Conservation (phyloP, 2,888 invertebrate genomes). For the Crematogaster levior region DNA sequence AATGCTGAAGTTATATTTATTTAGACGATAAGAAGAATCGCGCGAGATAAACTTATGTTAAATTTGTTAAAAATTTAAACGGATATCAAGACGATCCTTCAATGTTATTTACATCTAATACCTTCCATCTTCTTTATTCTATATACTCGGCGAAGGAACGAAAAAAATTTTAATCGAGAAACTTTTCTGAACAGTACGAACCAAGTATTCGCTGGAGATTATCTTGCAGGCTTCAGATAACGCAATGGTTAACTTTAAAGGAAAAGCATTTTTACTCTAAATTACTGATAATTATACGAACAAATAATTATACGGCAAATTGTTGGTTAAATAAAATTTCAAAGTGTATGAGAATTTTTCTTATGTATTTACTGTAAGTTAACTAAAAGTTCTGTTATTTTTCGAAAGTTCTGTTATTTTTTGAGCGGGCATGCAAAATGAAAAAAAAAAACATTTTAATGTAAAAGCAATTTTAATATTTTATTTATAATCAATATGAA, state of each 20-base stretch:
- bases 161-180: constrained; percentile 83
- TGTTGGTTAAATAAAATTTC: background rate
- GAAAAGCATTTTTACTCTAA: constrained; percentile 25
- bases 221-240: constrained; percentile 45
- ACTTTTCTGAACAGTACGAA: constrained; percentile 73
- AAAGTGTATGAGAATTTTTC: constrained; percentile 2
- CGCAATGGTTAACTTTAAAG: background rate
- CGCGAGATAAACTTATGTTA: constrained; percentile 64
- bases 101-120: constrained; percentile 60
- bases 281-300: constrained; percentile 30
- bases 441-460: background rate
- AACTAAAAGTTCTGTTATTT: background rate
- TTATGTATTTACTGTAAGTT: background rate
- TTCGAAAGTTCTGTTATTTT: too few relatives aligned
- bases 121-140: constrained; percentile 11
- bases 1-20: constrained; percentile 57
- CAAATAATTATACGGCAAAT: too few relatives aligned
- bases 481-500: background rate
- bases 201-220: constrained; percentile 49
- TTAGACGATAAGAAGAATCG: constrained; percentile 10
- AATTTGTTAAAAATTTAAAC: constrained; percentile 76
- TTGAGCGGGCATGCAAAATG: too few relatives aligned
- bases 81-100: constrained; percentile 58
- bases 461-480: background rate
- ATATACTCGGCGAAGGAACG: constrained; percentile 66